Conservation (phyloP, 2,888 invertebrate genomes). For the Drosophila hamatofila region DNA sequence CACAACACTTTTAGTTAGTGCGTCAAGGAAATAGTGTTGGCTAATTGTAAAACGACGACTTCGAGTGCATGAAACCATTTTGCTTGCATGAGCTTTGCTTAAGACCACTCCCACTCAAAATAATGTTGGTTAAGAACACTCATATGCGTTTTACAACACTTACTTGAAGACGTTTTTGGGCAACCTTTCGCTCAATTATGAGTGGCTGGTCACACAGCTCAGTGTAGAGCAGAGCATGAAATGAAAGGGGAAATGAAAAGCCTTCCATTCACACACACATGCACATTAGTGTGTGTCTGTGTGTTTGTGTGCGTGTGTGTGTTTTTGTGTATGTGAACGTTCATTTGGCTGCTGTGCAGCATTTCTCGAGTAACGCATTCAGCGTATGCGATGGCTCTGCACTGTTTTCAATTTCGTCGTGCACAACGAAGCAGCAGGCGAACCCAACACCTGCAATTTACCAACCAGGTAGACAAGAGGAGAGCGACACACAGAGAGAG, state of each 20-base stretch:
- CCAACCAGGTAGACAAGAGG: neutral
- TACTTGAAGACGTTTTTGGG: neutral
- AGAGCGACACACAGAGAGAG: neutral
- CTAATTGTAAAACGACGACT: too few species aligned
- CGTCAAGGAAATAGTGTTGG: too few species aligned
- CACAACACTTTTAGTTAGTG: too few species aligned
- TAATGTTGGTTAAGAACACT: neutral
- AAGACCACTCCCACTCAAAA: too few species aligned
- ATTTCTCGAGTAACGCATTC: constrained; percentile 48
- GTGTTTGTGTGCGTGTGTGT: constrained; percentile 87
- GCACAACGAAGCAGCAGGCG: constrained; percentile 24
- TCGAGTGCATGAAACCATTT: too few species aligned
- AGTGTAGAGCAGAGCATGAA: too few species aligned
- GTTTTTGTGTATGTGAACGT: constrained; percentile 87
- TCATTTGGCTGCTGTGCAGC: constrained; percentile 38
- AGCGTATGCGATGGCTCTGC: constrained; percentile 46
- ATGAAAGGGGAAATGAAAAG: neutral
- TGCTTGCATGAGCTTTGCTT: too few species aligned
- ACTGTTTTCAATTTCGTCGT: constrained; percentile 70
- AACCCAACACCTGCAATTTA: constrained; percentile 43
- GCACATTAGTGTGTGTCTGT: constrained; percentile 87
- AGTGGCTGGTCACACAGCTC: neutral
- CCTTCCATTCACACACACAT: neutral
- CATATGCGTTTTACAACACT: constrained; percentile 9
- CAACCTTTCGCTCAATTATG: constrained; percentile 3